Base-by-base conservation (phyloP, 1,140 invertebrate genomes). In the Dendrolimus punctatus region DNA sequence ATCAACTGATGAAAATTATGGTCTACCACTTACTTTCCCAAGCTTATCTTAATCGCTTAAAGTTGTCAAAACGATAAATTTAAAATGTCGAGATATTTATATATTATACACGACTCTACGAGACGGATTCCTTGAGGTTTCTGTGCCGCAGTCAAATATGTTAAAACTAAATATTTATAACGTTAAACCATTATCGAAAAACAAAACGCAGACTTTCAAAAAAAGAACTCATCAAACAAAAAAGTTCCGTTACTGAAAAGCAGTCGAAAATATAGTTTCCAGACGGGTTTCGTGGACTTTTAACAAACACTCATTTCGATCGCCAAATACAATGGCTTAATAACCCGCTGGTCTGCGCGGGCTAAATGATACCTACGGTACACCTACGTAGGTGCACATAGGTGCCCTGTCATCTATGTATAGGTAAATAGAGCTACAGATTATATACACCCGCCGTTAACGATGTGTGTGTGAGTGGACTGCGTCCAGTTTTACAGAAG, bases 281-380 rank as follows among this genome's bases (percentile, higher is more conserved):
- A 79, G 76, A 80, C 77, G 71, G 74, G 72, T 72, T 62, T 65
- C 62, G 58, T 63, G 69, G 73, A 67, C 76, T 79, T 63, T 62
- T 66, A 68, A 76, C 79, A 78, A 70, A 69, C 59, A 73, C 78
- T 83, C 78, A 85, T 82, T 82, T 80, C 79, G 73, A 84, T 85
- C 80, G 73, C 79, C 79, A 84, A 85, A 85, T 81, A 85, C 82
- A 85, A 85, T 85, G 80, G 82, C 82, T 85, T 84, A 82, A 82
- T 84, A 82, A 82, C 80, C 74, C 66, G 47, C 73, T 70, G 73
- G 75, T 71, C 69, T 64, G 58, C 69, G 23, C 23, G 58, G 46
- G 51, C 71, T 67, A 72, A 72, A 76, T 78, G 73, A 75, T 82
- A 74, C 51, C 58, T 66, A 60, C 53, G 41, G 51, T 40, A 43